Percentiles rank a stretch among this genome's conserved stretches.
These are phyloP conservation scores for Arbacia lixula DNA, from an alignment of 53 echinoderm and acorn worm genomes.

Conservation along the genomic window DNA sequence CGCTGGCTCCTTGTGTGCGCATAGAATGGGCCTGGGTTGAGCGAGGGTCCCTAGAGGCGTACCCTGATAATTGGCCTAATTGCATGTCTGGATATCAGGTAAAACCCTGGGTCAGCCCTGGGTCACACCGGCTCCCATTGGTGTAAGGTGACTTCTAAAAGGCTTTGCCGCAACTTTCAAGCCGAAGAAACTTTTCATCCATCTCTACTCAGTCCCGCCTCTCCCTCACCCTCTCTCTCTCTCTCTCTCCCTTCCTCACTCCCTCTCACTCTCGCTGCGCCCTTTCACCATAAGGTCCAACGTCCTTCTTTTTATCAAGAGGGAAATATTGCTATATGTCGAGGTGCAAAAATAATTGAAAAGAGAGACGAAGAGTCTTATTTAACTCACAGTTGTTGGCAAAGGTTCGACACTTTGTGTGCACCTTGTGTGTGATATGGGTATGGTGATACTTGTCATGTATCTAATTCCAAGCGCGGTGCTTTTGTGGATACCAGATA, in stretches of 20 bases:
- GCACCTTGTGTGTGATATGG: slow-evolving; percentile 24
- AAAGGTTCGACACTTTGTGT: slow-evolving; percentile 6
- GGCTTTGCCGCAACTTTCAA: slow-evolving; percentile 38
- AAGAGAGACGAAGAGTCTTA: neutral
- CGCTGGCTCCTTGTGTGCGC: slow-evolving; percentile 23
- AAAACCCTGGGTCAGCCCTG: slow-evolving; percentile 32
- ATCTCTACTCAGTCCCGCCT: no score
- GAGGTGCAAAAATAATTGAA: no score
- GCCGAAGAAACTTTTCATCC: neutral
- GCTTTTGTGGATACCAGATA: slow-evolving; percentile 42
- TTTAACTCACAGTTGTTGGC: neutral
- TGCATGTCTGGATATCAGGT: slow-evolving; percentile 58
- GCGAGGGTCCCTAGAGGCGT: slow-evolving; percentile 44
- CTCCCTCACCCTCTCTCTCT: neutral
- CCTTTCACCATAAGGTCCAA: no score
- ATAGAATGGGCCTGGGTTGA: slow-evolving; percentile 9
- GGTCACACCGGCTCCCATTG: slow-evolving; percentile 52
- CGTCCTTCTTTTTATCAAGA: no score
- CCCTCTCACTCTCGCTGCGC: no score
- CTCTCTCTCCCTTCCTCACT: slow-evolving; percentile 5
- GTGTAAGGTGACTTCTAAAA: slow-evolving; percentile 60
- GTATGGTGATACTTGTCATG: slow-evolving; percentile 45
- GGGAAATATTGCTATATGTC: slow-evolving; percentile 19
- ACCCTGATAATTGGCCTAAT: slow-evolving; percentile 59
- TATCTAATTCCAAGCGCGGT: slow-evolving; percentile 48